These are phyloP conservation scores for Somateria mollissima DNA, from an alignment of 2,797 vertebrate genomes.

Conservation along the genomic window DNA sequence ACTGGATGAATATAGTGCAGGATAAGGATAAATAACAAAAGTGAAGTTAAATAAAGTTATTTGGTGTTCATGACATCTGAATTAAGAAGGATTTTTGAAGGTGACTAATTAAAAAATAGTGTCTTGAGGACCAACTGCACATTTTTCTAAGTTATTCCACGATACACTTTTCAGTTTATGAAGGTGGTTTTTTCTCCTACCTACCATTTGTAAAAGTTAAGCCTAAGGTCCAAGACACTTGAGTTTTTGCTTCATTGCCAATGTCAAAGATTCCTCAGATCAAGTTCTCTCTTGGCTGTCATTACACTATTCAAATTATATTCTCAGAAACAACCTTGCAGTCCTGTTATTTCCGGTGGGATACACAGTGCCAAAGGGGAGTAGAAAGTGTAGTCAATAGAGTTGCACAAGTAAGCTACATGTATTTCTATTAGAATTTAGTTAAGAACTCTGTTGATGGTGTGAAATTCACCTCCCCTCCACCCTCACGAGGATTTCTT, in stretches of 20 bases:
- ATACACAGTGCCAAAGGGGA: background rate
- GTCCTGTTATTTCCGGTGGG: background rate
- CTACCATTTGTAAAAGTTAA: background rate
- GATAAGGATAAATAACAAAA: background rate
- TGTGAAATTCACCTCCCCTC: background rate
- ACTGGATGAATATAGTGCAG: background rate
- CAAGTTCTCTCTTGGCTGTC: background rate
- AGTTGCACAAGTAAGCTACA: background rate
- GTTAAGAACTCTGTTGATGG: background rate
- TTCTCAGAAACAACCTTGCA: background rate
- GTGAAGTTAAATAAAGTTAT: background rate
- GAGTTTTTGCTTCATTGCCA: background rate
- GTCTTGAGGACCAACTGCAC: background rate
- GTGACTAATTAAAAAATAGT: background rate
- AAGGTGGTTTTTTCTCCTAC: background rate
- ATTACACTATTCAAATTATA: background rate
- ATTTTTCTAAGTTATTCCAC: background rate
- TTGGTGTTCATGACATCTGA: background rate
- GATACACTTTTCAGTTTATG: background rate
- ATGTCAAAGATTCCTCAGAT: background rate
- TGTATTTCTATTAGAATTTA: background rate
- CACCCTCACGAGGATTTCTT: background rate
- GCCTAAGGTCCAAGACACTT: background rate
- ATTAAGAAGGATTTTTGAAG: background rate
- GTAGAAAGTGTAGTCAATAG: background rate